These are phyloP conservation scores for Macrosiphum euphorbiae DNA, from an alignment of 2,888 invertebrate species.

Conservation along the genomic window DNA sequence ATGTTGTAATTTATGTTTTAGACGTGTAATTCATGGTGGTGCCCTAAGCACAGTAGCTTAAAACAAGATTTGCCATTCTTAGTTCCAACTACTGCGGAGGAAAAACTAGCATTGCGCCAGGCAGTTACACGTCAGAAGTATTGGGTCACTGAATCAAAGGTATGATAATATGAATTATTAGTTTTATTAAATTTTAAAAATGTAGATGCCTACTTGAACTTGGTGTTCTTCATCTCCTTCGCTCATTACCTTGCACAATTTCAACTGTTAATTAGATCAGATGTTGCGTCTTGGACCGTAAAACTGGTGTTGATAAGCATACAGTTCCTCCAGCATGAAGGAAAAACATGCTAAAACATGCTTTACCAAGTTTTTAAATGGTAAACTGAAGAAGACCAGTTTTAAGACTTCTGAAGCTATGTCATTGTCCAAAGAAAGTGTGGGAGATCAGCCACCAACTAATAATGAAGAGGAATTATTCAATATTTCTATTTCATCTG, in stretches of 20 bases:
- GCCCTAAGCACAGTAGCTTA: not conserved
- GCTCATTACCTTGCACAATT: not conserved
- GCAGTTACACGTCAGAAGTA: not conserved
- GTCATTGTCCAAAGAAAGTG: too few relatives aligned
- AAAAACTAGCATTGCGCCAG: not conserved
- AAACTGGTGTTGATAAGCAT: not conserved
- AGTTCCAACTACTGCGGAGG: not conserved
- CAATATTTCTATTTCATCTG: too few relatives aligned
- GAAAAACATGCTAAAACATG: too few relatives aligned
- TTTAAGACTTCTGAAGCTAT: too few relatives aligned
- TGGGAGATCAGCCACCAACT: too few relatives aligned
- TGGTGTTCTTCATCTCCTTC: not conserved
- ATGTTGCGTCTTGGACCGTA: not conserved
- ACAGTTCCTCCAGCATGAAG: not conserved
- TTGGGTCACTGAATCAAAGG: constrained; percentile 1
- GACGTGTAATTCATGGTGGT: not conserved
- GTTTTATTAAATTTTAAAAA: not conserved
- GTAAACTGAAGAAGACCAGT: not conserved
- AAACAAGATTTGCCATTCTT: not conserved
- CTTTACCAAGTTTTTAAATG: not conserved
- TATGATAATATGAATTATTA: not conserved
- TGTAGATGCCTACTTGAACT: not conserved
- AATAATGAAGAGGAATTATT: too few relatives aligned
- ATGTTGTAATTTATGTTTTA: not conserved
- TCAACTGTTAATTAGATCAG: not conserved